phyloP scores from a whole-genome alignment of 2,888 invertebrate species.

The Clanis bilineata region DNA sequence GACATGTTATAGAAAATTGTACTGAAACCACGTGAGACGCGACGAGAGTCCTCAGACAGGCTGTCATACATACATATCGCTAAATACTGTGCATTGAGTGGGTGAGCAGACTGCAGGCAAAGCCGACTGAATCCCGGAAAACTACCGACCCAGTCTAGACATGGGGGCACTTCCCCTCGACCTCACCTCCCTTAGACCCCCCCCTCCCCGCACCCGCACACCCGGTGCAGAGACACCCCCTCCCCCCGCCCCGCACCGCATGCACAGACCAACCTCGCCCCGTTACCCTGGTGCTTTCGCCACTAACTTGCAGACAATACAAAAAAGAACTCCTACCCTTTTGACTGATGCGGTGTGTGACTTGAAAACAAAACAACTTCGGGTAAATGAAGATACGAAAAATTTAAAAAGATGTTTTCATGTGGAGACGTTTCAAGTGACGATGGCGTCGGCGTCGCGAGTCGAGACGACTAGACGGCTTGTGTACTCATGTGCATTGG shows the following conservation, averaged over 20 bases:
- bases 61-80: slow-evolving; percentile 15
- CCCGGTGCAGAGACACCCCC: slow-evolving; percentile 38
- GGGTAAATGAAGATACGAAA: slow-evolving; percentile 54
- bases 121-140: slow-evolving; percentile 81
- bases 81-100: slow-evolving; percentile 75
- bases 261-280: slow-evolving; percentile 25
- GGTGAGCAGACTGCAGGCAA: slow-evolving; percentile 79
- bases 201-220: slow-evolving; percentile 33
- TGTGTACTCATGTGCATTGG: not conserved
- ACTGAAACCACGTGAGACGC: slow-evolving; percentile 67
- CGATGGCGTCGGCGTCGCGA: slow-evolving; percentile 11
- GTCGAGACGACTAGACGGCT: not conserved
- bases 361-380: slow-evolving; percentile 57
- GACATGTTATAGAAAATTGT: slow-evolving; percentile 58
- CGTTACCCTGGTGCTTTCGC: slow-evolving; percentile 69
- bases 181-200: slow-evolving; percentile 36
- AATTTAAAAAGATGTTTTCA: slow-evolving; percentile 51
- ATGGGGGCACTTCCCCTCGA: slow-evolving; percentile 77
- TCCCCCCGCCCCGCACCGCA: slow-evolving; percentile 36
- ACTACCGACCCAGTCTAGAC: slow-evolving; percentile 84
- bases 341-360: slow-evolving; percentile 65
- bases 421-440: slow-evolving; percentile 30
- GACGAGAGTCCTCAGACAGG: slow-evolving; percentile 74
- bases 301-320: slow-evolving; percentile 72
- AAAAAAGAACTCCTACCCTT: slow-evolving; percentile 71